These are phyloP conservation scores for Rhinolophus sinicus DNA, from an alignment of 2,113 vertebrate genomes.

Conservation along the genomic window DNA sequence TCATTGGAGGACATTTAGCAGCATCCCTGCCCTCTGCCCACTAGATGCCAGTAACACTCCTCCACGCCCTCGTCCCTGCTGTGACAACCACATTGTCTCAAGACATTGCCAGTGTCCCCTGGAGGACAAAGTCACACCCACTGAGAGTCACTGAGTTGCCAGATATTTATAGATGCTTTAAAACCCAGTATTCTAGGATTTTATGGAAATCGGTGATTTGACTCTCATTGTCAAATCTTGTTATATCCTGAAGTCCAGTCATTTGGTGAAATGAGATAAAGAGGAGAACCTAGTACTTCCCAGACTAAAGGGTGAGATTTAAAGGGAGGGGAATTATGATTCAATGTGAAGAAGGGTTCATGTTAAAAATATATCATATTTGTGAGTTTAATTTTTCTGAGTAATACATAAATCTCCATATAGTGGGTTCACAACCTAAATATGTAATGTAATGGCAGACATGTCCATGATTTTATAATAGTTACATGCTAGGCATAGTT, in stretches of 20 bases:
- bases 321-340: not conserved
- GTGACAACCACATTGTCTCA: not conserved
- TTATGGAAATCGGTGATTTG: not conserved
- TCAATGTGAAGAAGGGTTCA: not conserved
- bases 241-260: not conserved
- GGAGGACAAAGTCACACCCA: not conserved
- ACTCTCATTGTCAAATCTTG: not conserved
- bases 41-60: not conserved
- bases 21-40: not conserved
- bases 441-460: not conserved
- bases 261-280: constrained; percentile 15
- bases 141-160: not conserved
- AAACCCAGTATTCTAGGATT: not conserved
- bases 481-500: constrained; percentile 2
- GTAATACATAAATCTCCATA: not conserved
- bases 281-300: not conserved
- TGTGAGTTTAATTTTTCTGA: constrained; percentile 44
- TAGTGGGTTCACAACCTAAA: constrained; percentile 2
- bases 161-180: not conserved
- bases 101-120: not conserved
- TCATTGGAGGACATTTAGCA: not conserved
- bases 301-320: not conserved
- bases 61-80: not conserved
- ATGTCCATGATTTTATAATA: not conserved
- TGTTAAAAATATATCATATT: constrained; percentile 7